Evolutionary conservation across 2,113 vertebrate genomes (phyloP).

Genomic region (Synodontis membranacea): DNA sequence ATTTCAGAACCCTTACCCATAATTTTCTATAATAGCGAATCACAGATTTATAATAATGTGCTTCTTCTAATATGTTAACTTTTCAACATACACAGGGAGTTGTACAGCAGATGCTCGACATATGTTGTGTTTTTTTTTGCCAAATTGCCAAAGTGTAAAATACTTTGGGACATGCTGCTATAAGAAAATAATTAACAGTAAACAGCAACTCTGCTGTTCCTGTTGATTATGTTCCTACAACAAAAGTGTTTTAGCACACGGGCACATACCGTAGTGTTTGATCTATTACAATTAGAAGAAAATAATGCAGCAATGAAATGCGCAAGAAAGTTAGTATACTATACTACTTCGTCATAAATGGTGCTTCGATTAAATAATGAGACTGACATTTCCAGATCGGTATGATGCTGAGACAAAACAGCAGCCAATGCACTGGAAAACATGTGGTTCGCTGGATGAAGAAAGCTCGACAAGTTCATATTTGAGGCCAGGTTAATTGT

Average conservation of each 20-base stretch:
- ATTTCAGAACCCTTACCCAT: background rate
- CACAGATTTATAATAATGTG: background rate
- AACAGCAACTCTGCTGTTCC: background rate
- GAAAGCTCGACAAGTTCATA: no score
- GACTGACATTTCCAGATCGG: no score
- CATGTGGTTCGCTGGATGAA: no score
- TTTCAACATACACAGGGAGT: background rate
- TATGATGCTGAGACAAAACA: no score
- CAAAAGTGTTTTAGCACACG: background rate
- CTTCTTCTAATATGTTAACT: background rate
- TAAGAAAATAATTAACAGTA: background rate
- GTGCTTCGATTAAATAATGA: no score
- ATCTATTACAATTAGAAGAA: background rate
- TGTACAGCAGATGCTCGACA: background rate
- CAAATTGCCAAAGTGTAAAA: background rate
- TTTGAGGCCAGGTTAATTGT: no score
- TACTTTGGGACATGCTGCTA: background rate
- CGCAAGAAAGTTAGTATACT: background rate
- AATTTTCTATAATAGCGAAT: background rate
- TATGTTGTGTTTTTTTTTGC: background rate
- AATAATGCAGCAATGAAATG: no score
- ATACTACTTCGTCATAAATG: no score
- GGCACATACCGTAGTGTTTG: background rate
- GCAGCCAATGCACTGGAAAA: no score
- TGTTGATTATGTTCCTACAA: background rate